These are phyloP conservation scores for Galleria mellonella DNA, from an alignment of 1,140 invertebrate genomes.

Conservation along the genomic window DNA sequence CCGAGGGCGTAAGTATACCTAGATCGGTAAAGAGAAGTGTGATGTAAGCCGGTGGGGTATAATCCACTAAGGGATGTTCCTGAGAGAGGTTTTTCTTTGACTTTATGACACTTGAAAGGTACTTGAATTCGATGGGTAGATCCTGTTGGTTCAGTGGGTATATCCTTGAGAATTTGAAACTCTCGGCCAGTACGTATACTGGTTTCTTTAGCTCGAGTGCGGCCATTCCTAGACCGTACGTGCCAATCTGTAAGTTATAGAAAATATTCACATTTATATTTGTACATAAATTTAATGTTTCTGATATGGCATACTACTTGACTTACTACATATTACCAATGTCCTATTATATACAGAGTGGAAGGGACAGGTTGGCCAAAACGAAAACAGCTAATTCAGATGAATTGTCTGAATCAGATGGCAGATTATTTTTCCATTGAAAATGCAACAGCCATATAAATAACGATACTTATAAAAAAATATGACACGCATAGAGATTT, in stretches of 20 bases:
- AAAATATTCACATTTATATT: no score
- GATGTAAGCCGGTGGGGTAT: conserved; percentile 95
- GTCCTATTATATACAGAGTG: no score
- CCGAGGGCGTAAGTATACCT: conserved; percentile 95
- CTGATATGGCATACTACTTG: no score
- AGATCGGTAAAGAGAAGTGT: conserved; percentile 96
- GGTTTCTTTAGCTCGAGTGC: conserved; percentile 96
- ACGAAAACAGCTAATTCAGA: no score
- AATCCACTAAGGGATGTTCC: conserved; percentile 94
- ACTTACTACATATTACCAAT: no score
- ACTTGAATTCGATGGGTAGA: conserved; percentile 91
- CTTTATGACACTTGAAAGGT: conserved; percentile 80
- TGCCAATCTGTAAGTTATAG: conserved; percentile 83
- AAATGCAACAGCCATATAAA: no score
- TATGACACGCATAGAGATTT: no score
- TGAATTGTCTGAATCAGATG: no score
- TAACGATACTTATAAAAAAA: no score
- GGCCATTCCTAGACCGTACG: conserved; percentile 92
- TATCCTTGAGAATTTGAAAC: conserved; percentile 96
- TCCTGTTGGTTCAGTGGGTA: conserved; percentile 96
- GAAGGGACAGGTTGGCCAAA: no score
- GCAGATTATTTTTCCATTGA: no score
- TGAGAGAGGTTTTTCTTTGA: conserved; percentile 76
- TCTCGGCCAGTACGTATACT: conserved; percentile 96
- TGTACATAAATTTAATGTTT: no score